These are phyloP conservation scores for Oryzias sinensis DNA, from an alignment of 2,797 vertebrate genomes.

Conservation along the genomic window DNA sequence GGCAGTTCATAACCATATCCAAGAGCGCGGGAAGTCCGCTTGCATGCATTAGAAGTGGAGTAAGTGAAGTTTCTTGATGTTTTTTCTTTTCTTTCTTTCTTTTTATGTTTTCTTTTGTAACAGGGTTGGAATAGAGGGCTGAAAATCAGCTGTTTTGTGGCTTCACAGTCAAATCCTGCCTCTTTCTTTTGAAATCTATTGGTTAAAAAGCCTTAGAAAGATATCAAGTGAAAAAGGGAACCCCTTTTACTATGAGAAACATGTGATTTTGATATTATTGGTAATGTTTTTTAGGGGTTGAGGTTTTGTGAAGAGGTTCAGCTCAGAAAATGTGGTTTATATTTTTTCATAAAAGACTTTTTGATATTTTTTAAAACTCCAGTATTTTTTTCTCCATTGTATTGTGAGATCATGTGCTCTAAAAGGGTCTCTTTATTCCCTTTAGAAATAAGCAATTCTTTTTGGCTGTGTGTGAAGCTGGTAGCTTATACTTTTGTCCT, in stretches of 20 bases:
- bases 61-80: constrained; percentile 23
- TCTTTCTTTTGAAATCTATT: too few relatives aligned
- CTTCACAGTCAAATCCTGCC: too few relatives aligned
- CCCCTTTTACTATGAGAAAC: neutral
- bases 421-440: neutral
- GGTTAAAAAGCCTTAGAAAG: too few relatives aligned
- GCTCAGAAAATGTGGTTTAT: too few relatives aligned
- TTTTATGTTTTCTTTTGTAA: neutral
- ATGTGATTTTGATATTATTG: neutral
- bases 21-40: constrained; percentile 38
- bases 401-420: too few relatives aligned
- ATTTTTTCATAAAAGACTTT: too few relatives aligned
- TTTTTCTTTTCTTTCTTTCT: constrained; percentile 21
- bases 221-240: neutral
- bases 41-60: constrained; percentile 30
- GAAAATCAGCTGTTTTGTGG: too few relatives aligned
- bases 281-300: neutral
- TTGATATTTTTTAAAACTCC: too few relatives aligned
- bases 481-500: constrained; percentile 14
- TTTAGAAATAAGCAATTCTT: neutral
- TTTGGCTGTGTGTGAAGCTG: neutral
- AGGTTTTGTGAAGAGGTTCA: too few relatives aligned
- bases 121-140: neutral
- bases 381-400: too few relatives aligned
- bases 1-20: constrained; percentile 39